Evolutionary conservation across 2,113 vertebrate genomes (phyloP).

Genomic region (Lasiurus cinereus): DNA sequence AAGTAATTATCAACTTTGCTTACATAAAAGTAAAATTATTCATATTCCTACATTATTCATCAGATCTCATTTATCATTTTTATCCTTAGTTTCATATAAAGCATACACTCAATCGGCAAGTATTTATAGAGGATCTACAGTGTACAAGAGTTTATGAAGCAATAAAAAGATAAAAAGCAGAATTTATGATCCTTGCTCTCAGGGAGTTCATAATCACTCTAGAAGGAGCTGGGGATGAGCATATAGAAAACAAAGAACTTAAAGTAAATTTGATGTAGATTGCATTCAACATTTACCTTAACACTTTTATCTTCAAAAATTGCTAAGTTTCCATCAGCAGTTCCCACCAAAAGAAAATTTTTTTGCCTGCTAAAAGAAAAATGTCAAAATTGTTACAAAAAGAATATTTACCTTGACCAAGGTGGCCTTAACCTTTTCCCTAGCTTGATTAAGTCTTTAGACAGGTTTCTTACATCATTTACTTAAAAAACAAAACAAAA

Average conservation of each 20-base stretch:
- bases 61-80: not conserved
- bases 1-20: not conserved
- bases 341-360: slow-evolving; percentile 94
- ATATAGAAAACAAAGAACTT: slow-evolving; percentile 3
- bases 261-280: slow-evolving; percentile 21
- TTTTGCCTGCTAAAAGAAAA: slow-evolving; percentile 91
- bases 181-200: not conserved
- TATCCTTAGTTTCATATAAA: slow-evolving; percentile 23
- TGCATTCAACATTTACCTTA: slow-evolving; percentile 89
- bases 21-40: slow-evolving; percentile 21
- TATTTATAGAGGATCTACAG: not conserved
- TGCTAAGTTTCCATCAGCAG: slow-evolving; percentile 93
- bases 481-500: too few relatives aligned
- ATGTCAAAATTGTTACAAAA: slow-evolving; percentile 41
- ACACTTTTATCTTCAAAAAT: slow-evolving; percentile 95
- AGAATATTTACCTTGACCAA: not conserved
- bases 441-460: slow-evolving; percentile 11
- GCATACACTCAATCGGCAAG: not conserved
- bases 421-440: not conserved
- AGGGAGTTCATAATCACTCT: not conserved
- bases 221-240: not conserved
- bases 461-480: not conserved
- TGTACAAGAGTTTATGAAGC: not conserved
- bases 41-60: slow-evolving; percentile 2
- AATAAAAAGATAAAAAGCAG: not conserved